These are phyloP conservation scores for Psittacara wagleri DNA, from an alignment of 2,113 vertebrate species.

Conservation along the genomic window DNA sequence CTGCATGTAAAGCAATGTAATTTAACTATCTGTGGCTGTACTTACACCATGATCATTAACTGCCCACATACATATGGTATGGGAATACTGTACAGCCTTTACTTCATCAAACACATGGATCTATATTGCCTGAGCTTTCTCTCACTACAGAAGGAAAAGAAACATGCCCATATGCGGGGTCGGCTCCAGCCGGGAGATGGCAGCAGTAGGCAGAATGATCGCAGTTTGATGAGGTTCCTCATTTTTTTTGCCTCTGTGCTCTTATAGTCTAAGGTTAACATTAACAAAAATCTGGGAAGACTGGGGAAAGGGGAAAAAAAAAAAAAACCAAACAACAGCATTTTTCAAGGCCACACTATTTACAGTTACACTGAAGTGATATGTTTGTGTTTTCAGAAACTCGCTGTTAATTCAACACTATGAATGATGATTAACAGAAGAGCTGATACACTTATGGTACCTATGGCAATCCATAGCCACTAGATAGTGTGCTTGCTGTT, in stretches of 20 bases:
- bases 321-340: neutral
- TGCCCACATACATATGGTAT: constrained; percentile 21
- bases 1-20: neutral
- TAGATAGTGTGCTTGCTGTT: neutral
- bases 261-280: neutral
- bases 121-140: neutral
- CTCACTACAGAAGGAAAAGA: neutral
- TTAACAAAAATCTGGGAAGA: neutral
- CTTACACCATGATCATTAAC: neutral
- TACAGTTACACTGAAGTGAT: neutral
- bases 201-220: neutral
- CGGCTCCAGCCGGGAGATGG: constrained; percentile 16
- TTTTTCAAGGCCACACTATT: neutral
- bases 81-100: neutral
- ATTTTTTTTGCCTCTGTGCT: neutral
- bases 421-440: neutral
- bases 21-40: neutral
- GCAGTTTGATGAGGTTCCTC: neutral
- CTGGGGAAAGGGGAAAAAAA: neutral
- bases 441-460: neutral
- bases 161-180: neutral
- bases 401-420: neutral
- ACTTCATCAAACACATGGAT: neutral
- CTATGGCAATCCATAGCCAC: neutral
- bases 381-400: neutral